These are phyloP conservation scores for Stramonita haemastoma DNA, from an alignment of 2,888 invertebrate genomes.

Conservation along the genomic window DNA sequence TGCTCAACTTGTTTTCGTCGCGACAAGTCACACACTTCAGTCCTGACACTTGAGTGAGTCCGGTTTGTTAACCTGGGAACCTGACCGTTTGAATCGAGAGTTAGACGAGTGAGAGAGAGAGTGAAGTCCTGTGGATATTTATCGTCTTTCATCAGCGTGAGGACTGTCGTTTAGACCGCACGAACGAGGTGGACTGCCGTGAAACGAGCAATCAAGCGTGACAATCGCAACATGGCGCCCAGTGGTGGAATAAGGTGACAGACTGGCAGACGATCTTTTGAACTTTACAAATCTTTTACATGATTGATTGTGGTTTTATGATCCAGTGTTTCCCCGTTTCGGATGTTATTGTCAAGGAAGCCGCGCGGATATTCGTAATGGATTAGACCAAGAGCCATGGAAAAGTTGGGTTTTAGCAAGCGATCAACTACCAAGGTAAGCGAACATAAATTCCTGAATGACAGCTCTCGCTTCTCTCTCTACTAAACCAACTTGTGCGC, in stretches of 20 bases:
- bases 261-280: neutral
- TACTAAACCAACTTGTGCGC: neutral
- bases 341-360: neutral
- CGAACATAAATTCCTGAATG: slow-evolving; percentile 7
- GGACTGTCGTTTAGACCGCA: neutral
- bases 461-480: neutral
- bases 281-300: neutral
- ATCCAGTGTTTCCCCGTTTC: neutral
- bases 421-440: slow-evolving; percentile 27
- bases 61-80: too few relatives aligned
- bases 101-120: neutral
- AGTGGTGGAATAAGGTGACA: slow-evolving; percentile 25
- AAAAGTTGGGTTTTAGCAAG: slow-evolving; percentile 28
- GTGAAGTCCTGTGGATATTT: neutral
- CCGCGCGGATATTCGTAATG: neutral
- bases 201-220: slow-evolving; percentile 26
- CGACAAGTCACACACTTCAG: neutral
- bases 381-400: slow-evolving; percentile 20
- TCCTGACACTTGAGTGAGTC: neutral
- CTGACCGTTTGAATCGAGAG: slow-evolving; percentile 26
- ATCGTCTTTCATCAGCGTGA: neutral
- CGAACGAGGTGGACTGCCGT: slow-evolving; percentile 1
- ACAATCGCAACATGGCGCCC: slow-evolving; percentile 39
- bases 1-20: neutral
- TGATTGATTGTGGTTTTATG: neutral